A percentile compares a stretch with the other conserved stretches of the same genome.
Conservation (phyloP, 2,113 vertebrate species). For the Athene cunicularia region DNA sequence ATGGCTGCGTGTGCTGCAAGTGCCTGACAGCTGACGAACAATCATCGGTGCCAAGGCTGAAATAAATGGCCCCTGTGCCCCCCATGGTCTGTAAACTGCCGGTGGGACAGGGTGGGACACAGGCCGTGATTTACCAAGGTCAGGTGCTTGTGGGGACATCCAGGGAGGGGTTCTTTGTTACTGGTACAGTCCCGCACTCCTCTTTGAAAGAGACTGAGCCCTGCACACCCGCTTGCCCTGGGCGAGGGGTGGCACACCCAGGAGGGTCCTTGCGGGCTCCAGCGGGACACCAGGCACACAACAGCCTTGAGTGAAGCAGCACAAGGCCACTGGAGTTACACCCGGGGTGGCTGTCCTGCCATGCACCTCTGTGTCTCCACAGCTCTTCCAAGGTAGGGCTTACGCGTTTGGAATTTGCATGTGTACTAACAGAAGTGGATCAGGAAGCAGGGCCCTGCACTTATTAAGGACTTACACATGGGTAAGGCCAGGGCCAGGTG, state of each 20-base stretch:
- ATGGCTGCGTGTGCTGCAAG: neutral
- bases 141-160: neutral
- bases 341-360: neutral
- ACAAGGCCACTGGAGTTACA: neutral
- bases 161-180: too few relatives aligned
- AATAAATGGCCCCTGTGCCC: neutral
- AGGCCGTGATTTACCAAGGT: too few relatives aligned
- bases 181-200: neutral
- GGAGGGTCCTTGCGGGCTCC: neutral
- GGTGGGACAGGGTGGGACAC: fast-evolving
- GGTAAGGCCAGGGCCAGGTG: neutral
- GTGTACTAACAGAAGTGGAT: fast-evolving
- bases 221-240: neutral
- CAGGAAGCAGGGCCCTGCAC: neutral
- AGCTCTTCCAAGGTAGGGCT: neutral
- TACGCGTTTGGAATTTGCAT: neutral
- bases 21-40: neutral
- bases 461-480: too few relatives aligned
- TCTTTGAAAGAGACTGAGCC: neutral
- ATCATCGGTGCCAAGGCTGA: neutral
- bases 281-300: neutral
- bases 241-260: neutral
- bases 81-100: neutral
- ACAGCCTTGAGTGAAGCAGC: neutral
- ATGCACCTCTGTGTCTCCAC: fast-evolving